Base-by-base conservation (phyloP, 2,797 vertebrate species). In the Natrix natrix region DNA sequence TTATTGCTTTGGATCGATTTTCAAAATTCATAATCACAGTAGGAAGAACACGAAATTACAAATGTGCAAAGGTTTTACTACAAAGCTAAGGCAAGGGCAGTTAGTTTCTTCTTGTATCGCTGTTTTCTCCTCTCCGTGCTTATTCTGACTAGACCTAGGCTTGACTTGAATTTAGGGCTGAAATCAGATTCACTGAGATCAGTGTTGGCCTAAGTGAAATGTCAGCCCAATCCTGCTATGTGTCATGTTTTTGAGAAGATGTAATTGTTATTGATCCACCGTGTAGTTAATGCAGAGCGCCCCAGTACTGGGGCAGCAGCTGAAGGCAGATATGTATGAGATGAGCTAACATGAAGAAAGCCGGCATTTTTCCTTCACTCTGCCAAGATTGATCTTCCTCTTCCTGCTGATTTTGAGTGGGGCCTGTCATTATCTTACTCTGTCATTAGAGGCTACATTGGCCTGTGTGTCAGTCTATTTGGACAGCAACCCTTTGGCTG, bases 361-460 rank as follows among this genome's bases (percentile, higher is more conserved):
- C 98, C 98, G 97, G 98, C 98, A 98, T 99, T 98, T 98, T 99
- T 98, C 98, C 98, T 98, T 98, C 98, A 98, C 98, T 98, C 98
- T 98, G 98, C 99, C 98, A 98, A 99, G 99, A 99, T 99, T 99
- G 99, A 99, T 99, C 99, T 99, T 99, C 99, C 99, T 99, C 98
- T 99, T 99, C 99, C 99, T 99, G 99, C 99, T 99, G 99, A 99
- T 99, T 99, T 98, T 98, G 98, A 99, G 98, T 98, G 98, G 98
- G 98, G 98, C 98, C 99, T 99, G 99, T 99, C 99, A 99, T 99
- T 99, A 99, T 99, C 99, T 98, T 99, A 98, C 99, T 99, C 99
- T 99, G 99, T 99, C 99, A 99, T 99, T 99, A 99, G 98, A 98
- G 98, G 99, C 99, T 99, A 98, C 99, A 99, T 98, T 99, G 98